phyloP scores from a whole-genome alignment of 2,113 vertebrate genomes.

The Vidua macroura region DNA sequence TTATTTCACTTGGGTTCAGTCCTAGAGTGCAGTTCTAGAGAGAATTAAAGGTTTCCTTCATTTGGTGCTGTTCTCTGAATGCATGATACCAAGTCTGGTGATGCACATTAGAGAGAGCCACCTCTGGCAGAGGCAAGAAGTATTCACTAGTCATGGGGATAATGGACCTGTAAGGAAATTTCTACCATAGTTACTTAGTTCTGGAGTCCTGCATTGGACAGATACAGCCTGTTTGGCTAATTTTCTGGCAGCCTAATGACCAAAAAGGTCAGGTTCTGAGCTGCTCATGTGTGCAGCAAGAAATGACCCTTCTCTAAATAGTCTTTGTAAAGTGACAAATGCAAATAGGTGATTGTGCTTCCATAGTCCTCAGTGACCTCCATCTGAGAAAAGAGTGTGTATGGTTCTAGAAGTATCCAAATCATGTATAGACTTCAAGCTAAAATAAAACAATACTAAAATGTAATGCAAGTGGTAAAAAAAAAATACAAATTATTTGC shows the following conservation, averaged over 20 bases:
- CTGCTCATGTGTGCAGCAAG: neutral
- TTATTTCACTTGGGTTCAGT: neutral
- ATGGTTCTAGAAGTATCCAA: neutral
- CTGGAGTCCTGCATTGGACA: neutral
- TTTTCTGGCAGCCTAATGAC: neutral
- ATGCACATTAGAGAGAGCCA: neutral
- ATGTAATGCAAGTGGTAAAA: neutral
- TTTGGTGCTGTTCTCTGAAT: neutral
- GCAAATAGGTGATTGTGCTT: neutral
- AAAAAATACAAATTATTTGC: neutral
- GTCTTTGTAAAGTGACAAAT: neutral
- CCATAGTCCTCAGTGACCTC: neutral
- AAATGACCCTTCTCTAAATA: neutral
- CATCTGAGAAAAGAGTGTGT: neutral
- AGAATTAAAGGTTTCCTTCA: neutral
- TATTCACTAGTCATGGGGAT: neutral
- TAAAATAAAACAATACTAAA: neutral
- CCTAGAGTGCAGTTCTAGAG: neutral
- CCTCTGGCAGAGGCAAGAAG: neutral
- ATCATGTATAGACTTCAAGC: neutral
- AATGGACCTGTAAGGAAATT: neutral
- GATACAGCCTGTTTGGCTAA: neutral
- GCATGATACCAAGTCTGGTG: accelerated
- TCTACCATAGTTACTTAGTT: neutral
- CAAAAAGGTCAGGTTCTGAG: neutral